Evolutionary conservation across 2,888 invertebrate genomes (phyloP).

Genomic region (Polymixis flavicincta): DNA sequence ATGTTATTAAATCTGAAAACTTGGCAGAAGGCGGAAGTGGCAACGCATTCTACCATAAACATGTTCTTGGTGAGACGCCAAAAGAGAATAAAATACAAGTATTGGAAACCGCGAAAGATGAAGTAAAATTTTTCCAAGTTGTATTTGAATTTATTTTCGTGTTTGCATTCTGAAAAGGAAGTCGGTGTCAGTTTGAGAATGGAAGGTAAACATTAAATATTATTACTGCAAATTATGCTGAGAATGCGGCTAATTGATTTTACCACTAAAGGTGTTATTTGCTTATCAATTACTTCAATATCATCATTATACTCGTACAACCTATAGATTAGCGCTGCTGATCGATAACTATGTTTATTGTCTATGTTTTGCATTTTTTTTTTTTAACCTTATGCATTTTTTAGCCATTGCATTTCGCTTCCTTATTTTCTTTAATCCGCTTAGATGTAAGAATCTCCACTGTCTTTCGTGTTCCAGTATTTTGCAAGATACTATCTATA

Average conservation of each 20-base stretch:
- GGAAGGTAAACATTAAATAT: constrained; percentile 17
- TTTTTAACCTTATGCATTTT: too few relatives aligned
- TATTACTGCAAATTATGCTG: constrained; percentile 27
- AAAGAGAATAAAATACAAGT: constrained; percentile 15
- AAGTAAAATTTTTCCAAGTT: constrained; percentile 4
- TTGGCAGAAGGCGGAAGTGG: constrained; percentile 37
- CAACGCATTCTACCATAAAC: constrained; percentile 18
- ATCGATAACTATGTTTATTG: not conserved
- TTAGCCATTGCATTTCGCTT: not conserved
- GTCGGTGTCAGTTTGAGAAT: constrained; percentile 22
- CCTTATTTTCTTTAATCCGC: not conserved
- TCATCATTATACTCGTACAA: not conserved
- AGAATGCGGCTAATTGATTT: constrained; percentile 43
- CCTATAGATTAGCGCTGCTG: not conserved
- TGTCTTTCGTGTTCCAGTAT: not conserved
- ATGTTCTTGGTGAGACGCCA: constrained; percentile 43
- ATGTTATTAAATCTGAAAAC: constrained; percentile 38
- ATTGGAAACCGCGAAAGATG: constrained; percentile 1
- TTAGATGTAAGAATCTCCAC: not conserved
- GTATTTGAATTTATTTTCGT: constrained; percentile 30
- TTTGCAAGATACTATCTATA: not conserved
- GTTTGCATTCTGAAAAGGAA: constrained; percentile 38
- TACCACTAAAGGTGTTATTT: not conserved
- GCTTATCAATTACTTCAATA: not conserved
- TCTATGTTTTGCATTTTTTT: not conserved